Conservation (phyloP, 2,888 invertebrate species). For the Cheilosia grossa region DNA sequence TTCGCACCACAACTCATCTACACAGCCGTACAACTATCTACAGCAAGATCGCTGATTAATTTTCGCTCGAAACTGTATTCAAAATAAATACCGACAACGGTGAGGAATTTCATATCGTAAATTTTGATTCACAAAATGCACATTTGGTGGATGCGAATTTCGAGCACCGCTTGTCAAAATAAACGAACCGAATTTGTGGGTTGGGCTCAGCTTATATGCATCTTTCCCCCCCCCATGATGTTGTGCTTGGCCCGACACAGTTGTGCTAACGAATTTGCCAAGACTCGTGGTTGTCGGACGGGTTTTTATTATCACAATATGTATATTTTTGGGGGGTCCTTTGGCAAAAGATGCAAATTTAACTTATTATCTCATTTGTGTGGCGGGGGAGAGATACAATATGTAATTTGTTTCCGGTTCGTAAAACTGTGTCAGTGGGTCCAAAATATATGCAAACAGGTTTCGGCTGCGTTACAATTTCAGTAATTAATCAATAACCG, state of each 20-base stretch:
- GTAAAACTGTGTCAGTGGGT: slow-evolving; percentile 46
- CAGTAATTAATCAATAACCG: neutral
- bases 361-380: slow-evolving; percentile 37
- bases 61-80: slow-evolving; percentile 12
- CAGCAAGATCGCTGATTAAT: slow-evolving; percentile 7
- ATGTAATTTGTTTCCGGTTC: slow-evolving; percentile 40
- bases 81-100: slow-evolving; percentile 29
- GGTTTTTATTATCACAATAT: slow-evolving; percentile 47
- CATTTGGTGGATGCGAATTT: slow-evolving; percentile 46
- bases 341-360: slow-evolving; percentile 5
- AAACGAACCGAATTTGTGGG: slow-evolving; percentile 39
- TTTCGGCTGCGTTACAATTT: neutral
- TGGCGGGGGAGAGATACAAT: neutral
- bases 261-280: slow-evolving; percentile 41
- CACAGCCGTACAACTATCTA: neutral
- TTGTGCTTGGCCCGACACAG: too few species aligned
- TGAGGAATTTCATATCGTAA: slow-evolving; percentile 40
- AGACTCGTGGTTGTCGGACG: slow-evolving; percentile 44
- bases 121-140: slow-evolving; percentile 45
- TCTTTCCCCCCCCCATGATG: too few species aligned
- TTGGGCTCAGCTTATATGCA: slow-evolving; percentile 56
- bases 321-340: neutral
- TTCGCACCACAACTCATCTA: slow-evolving; percentile 56
- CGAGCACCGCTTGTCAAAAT: slow-evolving; percentile 25
- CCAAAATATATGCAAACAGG: slow-evolving; percentile 15